phyloP scores from a whole-genome alignment of 2,888 invertebrate species.

The Phlogophora meticulosa region DNA sequence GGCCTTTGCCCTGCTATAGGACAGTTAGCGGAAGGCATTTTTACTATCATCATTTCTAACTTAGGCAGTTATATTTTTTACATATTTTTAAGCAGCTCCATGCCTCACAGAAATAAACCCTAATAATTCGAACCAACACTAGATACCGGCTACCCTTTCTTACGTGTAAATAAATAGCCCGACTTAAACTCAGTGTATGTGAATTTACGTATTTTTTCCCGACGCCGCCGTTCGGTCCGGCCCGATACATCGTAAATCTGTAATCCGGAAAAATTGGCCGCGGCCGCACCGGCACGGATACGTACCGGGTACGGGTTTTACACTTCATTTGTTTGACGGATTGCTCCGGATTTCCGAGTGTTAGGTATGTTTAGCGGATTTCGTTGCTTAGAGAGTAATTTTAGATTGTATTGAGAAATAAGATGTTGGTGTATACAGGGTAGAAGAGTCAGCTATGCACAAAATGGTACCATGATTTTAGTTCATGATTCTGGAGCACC shows the following conservation, averaged over 20 bases:
- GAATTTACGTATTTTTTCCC: slow-evolving; percentile 72
- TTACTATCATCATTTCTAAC: too few species aligned
- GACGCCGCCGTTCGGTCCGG: slow-evolving; percentile 67
- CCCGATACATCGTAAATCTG: slow-evolving; percentile 80
- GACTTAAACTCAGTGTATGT: slow-evolving; percentile 70
- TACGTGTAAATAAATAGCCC: slow-evolving; percentile 66
- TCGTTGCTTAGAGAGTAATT: slow-evolving; percentile 1
- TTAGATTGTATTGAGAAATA: neutral
- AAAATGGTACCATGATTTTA: too few species aligned
- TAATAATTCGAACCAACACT: neutral
- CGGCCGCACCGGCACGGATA: slow-evolving; percentile 54
- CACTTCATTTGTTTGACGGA: slow-evolving; percentile 81
- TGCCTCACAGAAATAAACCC: neutral
- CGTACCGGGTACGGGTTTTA: slow-evolving; percentile 70
- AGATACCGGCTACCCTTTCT: slow-evolving; percentile 12
- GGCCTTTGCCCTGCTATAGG: too few species aligned
- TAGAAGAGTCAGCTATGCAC: neutral
- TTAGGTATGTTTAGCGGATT: slow-evolving; percentile 39
- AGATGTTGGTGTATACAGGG: neutral
- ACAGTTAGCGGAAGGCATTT: too few species aligned
- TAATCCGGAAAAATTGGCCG: slow-evolving; percentile 85
- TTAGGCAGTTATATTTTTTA: too few species aligned
- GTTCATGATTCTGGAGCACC: too few species aligned
- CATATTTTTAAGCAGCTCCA: too few species aligned
- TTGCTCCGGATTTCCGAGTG: slow-evolving; percentile 55